Evolutionary conservation across 2,797 vertebrate genomes (phyloP).

Genomic region (Acanthornis magna): DNA sequence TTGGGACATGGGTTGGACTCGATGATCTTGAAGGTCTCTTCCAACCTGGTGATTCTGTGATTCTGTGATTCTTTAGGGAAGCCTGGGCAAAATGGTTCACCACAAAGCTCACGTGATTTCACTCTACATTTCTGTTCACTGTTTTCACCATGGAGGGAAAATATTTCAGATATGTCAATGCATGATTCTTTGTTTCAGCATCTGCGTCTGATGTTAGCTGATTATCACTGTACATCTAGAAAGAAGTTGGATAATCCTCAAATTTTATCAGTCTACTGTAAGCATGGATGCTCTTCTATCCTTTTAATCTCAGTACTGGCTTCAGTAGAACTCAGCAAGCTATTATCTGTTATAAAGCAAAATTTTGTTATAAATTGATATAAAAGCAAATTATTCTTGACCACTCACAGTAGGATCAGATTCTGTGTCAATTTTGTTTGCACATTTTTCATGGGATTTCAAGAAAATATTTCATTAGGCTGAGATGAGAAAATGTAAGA

Average conservation of each 20-base stretch:
- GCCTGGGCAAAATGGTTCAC: background rate
- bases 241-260: background rate
- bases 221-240: background rate
- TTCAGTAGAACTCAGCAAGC: background rate
- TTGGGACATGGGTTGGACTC: too few species aligned
- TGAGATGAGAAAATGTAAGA: background rate
- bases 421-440: background rate
- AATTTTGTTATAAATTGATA: background rate
- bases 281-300: background rate
- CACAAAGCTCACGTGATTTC: background rate
- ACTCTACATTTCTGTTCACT: background rate
- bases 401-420: background rate
- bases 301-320: background rate
- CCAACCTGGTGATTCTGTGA: too few species aligned
- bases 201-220: background rate
- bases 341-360: background rate
- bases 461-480: background rate
- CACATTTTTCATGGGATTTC: background rate
- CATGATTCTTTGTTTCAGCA: background rate
- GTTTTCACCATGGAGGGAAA: background rate
- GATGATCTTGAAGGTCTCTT: too few species aligned
- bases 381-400: background rate
- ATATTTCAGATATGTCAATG: background rate
- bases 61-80: too few species aligned
- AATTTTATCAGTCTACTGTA: background rate